phyloP scores from a whole-genome alignment of 1,140 invertebrate species.

The Hyphantria cunea region DNA sequence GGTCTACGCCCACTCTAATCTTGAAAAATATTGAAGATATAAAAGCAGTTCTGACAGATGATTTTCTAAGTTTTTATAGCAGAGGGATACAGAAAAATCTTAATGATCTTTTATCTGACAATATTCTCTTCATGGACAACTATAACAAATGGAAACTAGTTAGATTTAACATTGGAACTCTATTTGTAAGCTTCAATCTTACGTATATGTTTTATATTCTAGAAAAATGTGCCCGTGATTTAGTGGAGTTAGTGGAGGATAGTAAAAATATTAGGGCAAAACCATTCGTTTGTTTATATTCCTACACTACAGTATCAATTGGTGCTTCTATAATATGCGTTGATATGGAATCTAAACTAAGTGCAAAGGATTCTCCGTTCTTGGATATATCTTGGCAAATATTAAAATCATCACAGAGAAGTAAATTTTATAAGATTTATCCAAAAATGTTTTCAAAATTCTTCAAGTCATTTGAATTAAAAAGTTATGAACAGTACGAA shows the following conservation, averaged over 20 bases:
- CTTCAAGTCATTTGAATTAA: conserved; percentile 37
- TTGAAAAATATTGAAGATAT: conserved; percentile 77
- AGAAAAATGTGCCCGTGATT: conserved; percentile 49
- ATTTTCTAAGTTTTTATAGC: conserved; percentile 74
- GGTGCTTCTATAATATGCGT: conserved; percentile 49
- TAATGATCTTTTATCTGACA: conserved; percentile 64
- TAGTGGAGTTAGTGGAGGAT: conserved; percentile 37
- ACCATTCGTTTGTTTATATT: conserved; percentile 41
- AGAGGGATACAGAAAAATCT: conserved; percentile 52
- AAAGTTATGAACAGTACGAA: conserved; percentile 44
- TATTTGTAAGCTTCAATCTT: conserved; percentile 69
- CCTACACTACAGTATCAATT: conserved; percentile 43
- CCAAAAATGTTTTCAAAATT: conserved; percentile 27
- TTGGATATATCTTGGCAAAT: conserved; percentile 40
- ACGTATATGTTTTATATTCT: conserved; percentile 75
- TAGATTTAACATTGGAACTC: conserved; percentile 57
- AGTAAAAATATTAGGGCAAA: conserved; percentile 32
- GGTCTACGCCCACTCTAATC: conserved; percentile 38
- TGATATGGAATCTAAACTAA: conserved; percentile 33
- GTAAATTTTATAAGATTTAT: conserved; percentile 33
- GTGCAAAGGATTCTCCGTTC: conserved; percentile 46
- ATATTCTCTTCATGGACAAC: conserved; percentile 63
- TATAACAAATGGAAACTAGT: conserved; percentile 66
- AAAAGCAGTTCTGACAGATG: conserved; percentile 77
- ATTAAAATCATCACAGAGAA: conserved; percentile 22